These are phyloP conservation scores for Ornithorhynchus anatinus DNA, from an alignment of 2,113 vertebrate genomes.

Conservation along the genomic window DNA sequence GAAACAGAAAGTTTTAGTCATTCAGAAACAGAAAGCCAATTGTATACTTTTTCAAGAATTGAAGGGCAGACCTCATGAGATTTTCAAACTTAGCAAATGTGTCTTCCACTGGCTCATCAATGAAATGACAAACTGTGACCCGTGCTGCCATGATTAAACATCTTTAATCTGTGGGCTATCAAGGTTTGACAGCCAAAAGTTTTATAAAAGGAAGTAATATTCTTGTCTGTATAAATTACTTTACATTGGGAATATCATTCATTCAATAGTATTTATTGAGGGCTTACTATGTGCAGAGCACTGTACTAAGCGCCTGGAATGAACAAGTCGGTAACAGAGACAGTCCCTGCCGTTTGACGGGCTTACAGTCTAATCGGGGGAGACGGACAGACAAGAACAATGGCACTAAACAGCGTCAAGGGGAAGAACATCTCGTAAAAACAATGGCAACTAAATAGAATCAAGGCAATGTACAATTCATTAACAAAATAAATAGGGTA, in stretches of 20 bases:
- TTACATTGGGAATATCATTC: not conserved
- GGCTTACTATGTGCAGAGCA: too few relatives aligned
- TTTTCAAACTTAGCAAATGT: slow-evolving; percentile 8
- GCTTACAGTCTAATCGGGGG: too few relatives aligned
- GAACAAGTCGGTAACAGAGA: too few relatives aligned
- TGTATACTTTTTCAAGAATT: slow-evolving; percentile 26
- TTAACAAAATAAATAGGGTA: too few relatives aligned
- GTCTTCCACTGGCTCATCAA: slow-evolving; percentile 3
- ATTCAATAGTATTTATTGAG: too few relatives aligned
- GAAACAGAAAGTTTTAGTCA: slow-evolving; percentile 17
- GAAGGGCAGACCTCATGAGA: not conserved
- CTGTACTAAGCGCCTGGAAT: too few relatives aligned
- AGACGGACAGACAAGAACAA: too few relatives aligned
- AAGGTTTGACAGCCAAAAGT: not conserved
- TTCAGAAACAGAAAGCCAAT: slow-evolving; percentile 25
- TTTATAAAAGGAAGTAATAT: slow-evolving; percentile 5
- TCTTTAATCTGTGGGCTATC: slow-evolving; percentile 20
- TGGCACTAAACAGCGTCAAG: too few relatives aligned
- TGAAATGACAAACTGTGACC: slow-evolving; percentile 11
- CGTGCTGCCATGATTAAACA: not conserved
- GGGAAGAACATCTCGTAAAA: too few relatives aligned
- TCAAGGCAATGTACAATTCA: too few relatives aligned
- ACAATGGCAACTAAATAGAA: too few relatives aligned
- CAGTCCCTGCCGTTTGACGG: too few relatives aligned
- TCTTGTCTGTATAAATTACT: not conserved